Evolutionary conservation across 1,140 invertebrate species (phyloP), one percentile per base, ranked within the genome.

Genomic region (Solenopsis fugax): DNA sequence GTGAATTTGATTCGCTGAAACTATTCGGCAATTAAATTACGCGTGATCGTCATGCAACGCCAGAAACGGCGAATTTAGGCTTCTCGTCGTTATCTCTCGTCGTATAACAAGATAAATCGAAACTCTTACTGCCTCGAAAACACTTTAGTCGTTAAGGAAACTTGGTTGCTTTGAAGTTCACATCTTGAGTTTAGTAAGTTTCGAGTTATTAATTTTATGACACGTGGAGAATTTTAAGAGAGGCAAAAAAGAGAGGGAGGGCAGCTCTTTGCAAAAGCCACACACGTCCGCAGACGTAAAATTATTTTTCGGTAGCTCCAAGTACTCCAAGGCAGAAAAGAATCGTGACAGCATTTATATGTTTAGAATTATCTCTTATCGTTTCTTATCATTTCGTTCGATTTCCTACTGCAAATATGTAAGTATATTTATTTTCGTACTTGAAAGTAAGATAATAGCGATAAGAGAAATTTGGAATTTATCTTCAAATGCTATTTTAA

Each of bases 321-420:
- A 84, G 69, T 84, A 21, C 80, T 84, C 69, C 80, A 54, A 75
- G 18, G 62, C 18, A 73, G 12, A 60, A 37, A 50, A 48, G 18
- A 10, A 21, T 54, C 4, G 41, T 48, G 12, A 60, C 48, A 48
- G 12, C 41, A 16, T 73, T 56, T 45, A 56, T 34, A 29, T 56
- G 54, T 71, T 71, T 29, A 21, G n/a, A 60, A 21, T 21, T 80
- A 54, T 69, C 64, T 81, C 10, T 24, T 69, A 81, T 80, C 48
- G 1, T 52, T 37, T 21, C 16, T 45, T 16, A 69, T 81, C 13
- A 1, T 7, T 10, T 64, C n/a, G 18, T 37, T 64, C 54, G 24
- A 18, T 56, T 56, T 24, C 16, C 6, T 24, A 71, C 13, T n/a
- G 9, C 41, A 69, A 71, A 69, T 41, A 69, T n/a, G 34, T 50